Conservation (phyloP, 2,888 invertebrate species). For the Coremacera marginata region DNA sequence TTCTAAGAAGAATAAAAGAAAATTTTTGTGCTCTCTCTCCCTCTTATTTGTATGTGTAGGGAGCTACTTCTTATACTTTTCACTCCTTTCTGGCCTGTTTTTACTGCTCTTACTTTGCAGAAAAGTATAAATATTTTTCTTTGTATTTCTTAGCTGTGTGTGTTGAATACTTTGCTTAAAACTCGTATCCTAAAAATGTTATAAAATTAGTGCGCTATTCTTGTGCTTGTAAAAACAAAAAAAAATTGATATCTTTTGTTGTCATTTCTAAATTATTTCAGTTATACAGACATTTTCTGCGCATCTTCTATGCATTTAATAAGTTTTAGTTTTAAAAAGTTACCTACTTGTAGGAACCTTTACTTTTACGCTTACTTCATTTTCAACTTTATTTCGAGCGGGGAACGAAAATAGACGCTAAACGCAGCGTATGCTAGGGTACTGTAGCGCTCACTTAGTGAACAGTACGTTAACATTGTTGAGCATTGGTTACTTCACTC, state of each 20-base stretch:
- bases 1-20: constrained; percentile 8
- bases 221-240: not conserved
- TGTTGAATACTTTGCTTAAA: not conserved
- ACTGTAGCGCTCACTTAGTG: no score
- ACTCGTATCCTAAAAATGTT: not conserved
- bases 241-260: not conserved
- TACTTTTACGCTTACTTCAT: no score
- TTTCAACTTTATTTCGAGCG: no score
- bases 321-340: no score
- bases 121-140: not conserved
- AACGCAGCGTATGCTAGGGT: no score
- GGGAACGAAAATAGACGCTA: no score
- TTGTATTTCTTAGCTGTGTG: not conserved
- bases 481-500: no score
- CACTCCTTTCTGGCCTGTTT: not conserved
- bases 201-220: constrained; percentile 2
- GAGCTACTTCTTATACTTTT: not conserved
- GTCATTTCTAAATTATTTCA: not conserved
- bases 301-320: not conserved
- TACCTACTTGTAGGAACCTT: not conserved
- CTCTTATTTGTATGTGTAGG: not conserved
- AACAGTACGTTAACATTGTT: no score
- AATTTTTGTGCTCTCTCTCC: not conserved
- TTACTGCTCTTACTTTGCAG: not conserved
- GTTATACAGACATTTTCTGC: not conserved